Evolutionary conservation across 2,888 invertebrate genomes (phyloP).

Genomic region (Morpho achilles): DNA sequence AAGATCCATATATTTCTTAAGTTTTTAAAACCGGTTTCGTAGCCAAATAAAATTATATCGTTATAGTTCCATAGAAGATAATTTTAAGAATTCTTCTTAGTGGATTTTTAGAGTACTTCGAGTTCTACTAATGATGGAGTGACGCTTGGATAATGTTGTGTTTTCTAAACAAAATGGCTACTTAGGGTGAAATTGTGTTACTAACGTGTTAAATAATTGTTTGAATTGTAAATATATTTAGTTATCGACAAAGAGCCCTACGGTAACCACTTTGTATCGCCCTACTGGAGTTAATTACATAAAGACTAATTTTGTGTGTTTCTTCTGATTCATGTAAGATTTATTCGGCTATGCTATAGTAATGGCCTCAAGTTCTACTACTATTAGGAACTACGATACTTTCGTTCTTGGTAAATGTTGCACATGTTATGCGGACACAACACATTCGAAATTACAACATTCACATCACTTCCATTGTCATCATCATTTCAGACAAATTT

Average conservation of each 20-base stretch:
- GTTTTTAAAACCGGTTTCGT: too few species aligned
- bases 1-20: too few species aligned
- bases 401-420: slow-evolving; percentile 32
- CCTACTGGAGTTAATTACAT: not conserved
- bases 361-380: slow-evolving; percentile 11
- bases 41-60: not conserved
- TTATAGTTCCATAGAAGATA: slow-evolving; percentile 20
- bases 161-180: slow-evolving; percentile 17
- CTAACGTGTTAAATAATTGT: too few species aligned
- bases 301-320: slow-evolving; percentile 25
- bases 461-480: slow-evolving; percentile 39
- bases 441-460: slow-evolving; percentile 59
- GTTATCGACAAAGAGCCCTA: too few species aligned
- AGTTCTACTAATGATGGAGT: slow-evolving; percentile 23
- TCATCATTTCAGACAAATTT: slow-evolving; percentile 21
- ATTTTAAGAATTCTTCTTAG: slow-evolving; percentile 18
- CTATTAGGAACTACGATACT: slow-evolving; percentile 15
- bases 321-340: slow-evolving; percentile 14
- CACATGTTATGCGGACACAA: slow-evolving; percentile 58
- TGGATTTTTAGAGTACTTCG: slow-evolving; percentile 18
- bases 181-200: not conserved
- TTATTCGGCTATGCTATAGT: slow-evolving; percentile 15
- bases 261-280: slow-evolving; percentile 12
- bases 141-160: slow-evolving; percentile 16
- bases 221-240: too few species aligned